Evolutionary conservation across 2,797 vertebrate genomes (phyloP).

Genomic region (Cebuella pygmaea): DNA sequence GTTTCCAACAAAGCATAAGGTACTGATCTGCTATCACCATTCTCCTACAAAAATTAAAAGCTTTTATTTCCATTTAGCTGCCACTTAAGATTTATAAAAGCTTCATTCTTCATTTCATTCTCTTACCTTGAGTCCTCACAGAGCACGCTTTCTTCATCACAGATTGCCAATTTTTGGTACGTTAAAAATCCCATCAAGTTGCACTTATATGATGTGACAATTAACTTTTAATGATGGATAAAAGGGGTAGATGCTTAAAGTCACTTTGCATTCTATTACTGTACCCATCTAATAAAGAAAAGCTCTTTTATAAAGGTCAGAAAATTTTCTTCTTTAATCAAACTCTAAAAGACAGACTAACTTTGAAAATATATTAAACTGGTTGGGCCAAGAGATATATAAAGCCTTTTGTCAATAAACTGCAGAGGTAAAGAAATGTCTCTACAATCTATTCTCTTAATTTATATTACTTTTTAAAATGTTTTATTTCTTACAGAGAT

Average conservation of each 20-base stretch:
- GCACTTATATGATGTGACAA: constrained; percentile 57
- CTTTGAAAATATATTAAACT: constrained; percentile 64
- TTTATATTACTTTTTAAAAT: neutral
- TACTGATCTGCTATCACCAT: constrained; percentile 43
- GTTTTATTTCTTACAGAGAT: neutral
- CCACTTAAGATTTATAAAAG: constrained; percentile 65
- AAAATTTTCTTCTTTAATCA: constrained; percentile 67
- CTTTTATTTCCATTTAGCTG: constrained; percentile 69
- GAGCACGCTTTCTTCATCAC: constrained; percentile 47
- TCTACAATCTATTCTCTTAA: neutral
- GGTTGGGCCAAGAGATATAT: neutral
- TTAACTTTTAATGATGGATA: constrained; percentile 71
- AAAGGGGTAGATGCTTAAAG: constrained; percentile 56
- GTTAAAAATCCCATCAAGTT: constrained; percentile 71
- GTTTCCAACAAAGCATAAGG: constrained; percentile 36
- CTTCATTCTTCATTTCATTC: constrained; percentile 21
- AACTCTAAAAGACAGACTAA: constrained; percentile 61
- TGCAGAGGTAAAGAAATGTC: neutral
- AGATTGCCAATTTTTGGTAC: constrained; percentile 61
- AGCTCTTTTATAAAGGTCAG: constrained; percentile 60
- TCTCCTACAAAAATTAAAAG: constrained; percentile 62
- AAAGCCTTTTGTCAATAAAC: neutral
- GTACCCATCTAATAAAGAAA: constrained; percentile 55
- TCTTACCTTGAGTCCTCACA: constrained; percentile 50
- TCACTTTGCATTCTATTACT: constrained; percentile 59